Percentiles rank a stretch among this genome's conserved stretches.
phyloP scores from a whole-genome alignment of 2,797 vertebrate genomes.

The Chlorospingus flavigularis region DNA sequence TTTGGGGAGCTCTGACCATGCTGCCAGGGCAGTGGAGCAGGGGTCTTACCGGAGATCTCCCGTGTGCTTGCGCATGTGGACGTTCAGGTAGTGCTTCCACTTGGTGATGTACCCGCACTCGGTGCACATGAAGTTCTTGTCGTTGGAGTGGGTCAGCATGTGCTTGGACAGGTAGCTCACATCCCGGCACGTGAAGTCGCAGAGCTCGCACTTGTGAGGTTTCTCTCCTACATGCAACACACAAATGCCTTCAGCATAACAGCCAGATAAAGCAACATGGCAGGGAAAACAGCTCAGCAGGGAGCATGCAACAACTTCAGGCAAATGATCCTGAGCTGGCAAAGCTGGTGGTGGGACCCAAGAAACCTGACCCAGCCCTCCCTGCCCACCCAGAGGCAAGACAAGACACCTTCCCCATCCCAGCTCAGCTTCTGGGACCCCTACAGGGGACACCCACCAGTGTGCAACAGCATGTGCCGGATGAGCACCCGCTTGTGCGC shows the following conservation, averaged over 20 bases:
- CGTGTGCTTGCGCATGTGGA: conserved; percentile 97
- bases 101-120: conserved; percentile 98
- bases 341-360: not conserved
- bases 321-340: not conserved
- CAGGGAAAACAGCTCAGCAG: not conserved
- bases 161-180: conserved; percentile 97
- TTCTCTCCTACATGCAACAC: conserved; percentile 82
- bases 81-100: conserved; percentile 96
- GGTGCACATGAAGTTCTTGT: conserved; percentile 96
- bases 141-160: conserved; percentile 90
- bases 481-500: conserved; percentile 92
- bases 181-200: conserved; percentile 93
- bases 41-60: conserved; percentile 89
- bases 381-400: not conserved
- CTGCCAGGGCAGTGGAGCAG: not conserved
- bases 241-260: not conserved
- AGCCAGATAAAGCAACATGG: not conserved
- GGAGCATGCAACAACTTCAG: not conserved
- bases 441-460: conserved; percentile 73
- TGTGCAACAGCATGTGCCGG: conserved; percentile 91
- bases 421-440: not conserved
- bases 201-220: conserved; percentile 91
- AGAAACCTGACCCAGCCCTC: not conserved
- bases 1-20: not conserved
- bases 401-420: not conserved